phyloP scores from a whole-genome alignment of 2,797 vertebrate genomes.

The Pangasius mekongensis region DNA sequence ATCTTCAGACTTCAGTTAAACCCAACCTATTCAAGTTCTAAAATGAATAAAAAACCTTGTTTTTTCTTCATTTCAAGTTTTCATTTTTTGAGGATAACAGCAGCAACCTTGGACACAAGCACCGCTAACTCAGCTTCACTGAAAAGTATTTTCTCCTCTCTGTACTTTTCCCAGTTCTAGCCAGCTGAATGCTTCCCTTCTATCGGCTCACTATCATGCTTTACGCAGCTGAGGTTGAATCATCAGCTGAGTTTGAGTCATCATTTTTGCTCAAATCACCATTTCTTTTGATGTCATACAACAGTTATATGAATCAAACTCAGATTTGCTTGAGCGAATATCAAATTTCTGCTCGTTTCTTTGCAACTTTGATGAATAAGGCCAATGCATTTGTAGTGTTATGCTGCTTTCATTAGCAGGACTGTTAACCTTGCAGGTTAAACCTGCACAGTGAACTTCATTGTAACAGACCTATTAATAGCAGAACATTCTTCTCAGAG shows the following conservation, averaged over 20 bases:
- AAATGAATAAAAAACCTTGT: not conserved
- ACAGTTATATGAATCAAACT: not conserved
- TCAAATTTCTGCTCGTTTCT: not conserved
- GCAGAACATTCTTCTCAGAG: constrained; percentile 24
- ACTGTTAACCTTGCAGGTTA: constrained; percentile 44
- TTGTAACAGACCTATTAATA: constrained; percentile 41
- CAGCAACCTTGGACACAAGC: not conserved
- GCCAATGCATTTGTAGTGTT: constrained; percentile 33
- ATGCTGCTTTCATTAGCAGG: constrained; percentile 44
- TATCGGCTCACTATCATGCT: not conserved
- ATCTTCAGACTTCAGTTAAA: not conserved
- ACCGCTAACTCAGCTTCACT: not conserved
- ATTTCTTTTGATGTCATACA: not conserved
- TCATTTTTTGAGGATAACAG: not conserved
- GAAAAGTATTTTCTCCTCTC: not conserved
- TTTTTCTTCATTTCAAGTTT: not conserved
- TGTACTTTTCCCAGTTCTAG: not conserved
- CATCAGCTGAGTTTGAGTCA: not conserved
- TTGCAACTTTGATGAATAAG: constrained; percentile 26
- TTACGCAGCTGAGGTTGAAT: not conserved
- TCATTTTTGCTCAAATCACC: not conserved
- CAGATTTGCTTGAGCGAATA: not conserved
- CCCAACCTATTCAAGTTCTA: not conserved
- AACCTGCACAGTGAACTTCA: constrained; percentile 43
- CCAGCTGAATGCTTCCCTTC: not conserved